These are phyloP conservation scores for Myoxocephalus aenaeus DNA, from an alignment of 2,797 vertebrate species.

Conservation along the genomic window DNA sequence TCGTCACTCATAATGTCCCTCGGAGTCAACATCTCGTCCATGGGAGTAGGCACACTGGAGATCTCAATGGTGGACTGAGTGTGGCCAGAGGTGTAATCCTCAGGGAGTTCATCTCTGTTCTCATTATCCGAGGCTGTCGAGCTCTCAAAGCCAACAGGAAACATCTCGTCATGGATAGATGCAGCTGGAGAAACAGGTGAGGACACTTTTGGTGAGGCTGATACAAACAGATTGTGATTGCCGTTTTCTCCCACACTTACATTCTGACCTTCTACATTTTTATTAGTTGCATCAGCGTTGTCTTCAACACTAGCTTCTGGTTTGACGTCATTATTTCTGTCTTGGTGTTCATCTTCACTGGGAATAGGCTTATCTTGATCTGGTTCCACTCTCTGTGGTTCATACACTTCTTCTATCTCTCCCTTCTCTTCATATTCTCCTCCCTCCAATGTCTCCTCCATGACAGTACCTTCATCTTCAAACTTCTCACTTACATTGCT, in stretches of 20 bases:
- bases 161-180: slow-evolving; percentile 90
- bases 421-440: slow-evolving; percentile 95
- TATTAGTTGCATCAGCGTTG: slow-evolving; percentile 81
- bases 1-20: slow-evolving; percentile 93
- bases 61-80: slow-evolving; percentile 95
- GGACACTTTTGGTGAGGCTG: slow-evolving; percentile 82
- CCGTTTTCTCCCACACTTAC: slow-evolving; percentile 48
- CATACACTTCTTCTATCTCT: slow-evolving; percentile 92
- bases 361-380: slow-evolving; percentile 50
- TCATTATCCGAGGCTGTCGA: slow-evolving; percentile 93
- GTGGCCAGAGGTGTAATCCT: slow-evolving; percentile 91
- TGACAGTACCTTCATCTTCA: slow-evolving; percentile 94
- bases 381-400: slow-evolving; percentile 74
- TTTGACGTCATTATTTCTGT: slow-evolving; percentile 27
- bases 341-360: slow-evolving; percentile 58
- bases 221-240: slow-evolving; percentile 75
- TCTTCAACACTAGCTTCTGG: slow-evolving; percentile 56
- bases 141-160: slow-evolving; percentile 89
- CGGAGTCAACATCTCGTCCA: slow-evolving; percentile 96
- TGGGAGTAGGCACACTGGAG: slow-evolving; percentile 93
- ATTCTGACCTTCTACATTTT: slow-evolving; percentile 70
- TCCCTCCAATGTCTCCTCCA: slow-evolving; percentile 92
- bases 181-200: slow-evolving; percentile 87
- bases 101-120: slow-evolving; percentile 89
- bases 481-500: slow-evolving; percentile 89